Conservation (phyloP, 2,888 invertebrate species). For the Cyaniris semiargus region DNA sequence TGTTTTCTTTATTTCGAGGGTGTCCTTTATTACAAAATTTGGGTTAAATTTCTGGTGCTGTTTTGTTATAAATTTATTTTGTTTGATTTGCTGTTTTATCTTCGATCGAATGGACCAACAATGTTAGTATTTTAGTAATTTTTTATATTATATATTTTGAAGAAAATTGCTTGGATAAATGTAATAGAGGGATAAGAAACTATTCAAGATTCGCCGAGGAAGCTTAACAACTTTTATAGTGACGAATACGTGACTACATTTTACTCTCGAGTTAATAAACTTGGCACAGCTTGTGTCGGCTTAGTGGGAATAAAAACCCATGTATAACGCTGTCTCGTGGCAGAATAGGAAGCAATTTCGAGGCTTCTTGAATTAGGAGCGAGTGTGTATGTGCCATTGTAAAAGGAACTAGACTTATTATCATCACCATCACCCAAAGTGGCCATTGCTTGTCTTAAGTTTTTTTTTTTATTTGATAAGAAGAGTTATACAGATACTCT, state of each 20-base stretch:
- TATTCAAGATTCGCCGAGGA: not conserved
- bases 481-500: too few species aligned
- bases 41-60: not conserved
- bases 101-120: not conserved
- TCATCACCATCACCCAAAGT: not conserved
- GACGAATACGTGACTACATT: slow-evolving; percentile 17
- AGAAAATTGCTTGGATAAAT: not conserved
- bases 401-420: not conserved
- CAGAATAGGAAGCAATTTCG: slow-evolving; percentile 14
- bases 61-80: not conserved
- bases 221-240: slow-evolving; percentile 17
- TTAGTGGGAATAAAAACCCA: slow-evolving; percentile 13
- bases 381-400: not conserved
- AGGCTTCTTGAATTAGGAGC: slow-evolving; percentile 1
- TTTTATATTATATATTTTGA: not conserved
- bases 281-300: slow-evolving; percentile 3
- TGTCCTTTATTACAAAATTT: not conserved
- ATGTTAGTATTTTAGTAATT: not conserved
- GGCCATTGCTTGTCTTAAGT: too few species aligned
- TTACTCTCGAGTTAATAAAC: slow-evolving; percentile 12
- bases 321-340: slow-evolving; percentile 12
- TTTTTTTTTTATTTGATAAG: too few species aligned
- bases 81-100: not conserved
- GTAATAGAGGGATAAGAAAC: not conserved
- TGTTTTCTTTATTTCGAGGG: not conserved